A percentile compares a stretch with the other conserved stretches of the same genome.
Conservation (phyloP, 1,140 invertebrate genomes). For the Battus philenor region DNA sequence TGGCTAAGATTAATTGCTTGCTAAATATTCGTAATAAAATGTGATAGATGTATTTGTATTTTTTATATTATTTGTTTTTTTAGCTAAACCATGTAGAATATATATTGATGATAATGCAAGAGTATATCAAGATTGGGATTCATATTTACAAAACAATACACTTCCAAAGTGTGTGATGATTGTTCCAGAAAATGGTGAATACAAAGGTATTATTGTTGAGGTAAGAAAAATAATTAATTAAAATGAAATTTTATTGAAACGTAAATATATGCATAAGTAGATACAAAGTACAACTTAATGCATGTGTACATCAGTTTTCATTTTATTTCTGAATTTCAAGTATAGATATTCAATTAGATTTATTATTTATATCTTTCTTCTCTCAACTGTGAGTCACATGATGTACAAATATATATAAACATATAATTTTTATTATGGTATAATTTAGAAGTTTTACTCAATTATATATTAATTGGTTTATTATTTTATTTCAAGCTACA, state of each 20-base stretch:
- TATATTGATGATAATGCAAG: slow-evolving; percentile 62
- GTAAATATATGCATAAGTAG: neutral
- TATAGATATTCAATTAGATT: slow-evolving; percentile 2
- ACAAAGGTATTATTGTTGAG: slow-evolving; percentile 45
- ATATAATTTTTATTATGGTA: too few relatives aligned
- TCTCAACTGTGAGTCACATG: too few relatives aligned
- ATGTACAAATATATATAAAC: too few relatives aligned
- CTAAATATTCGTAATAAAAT: too few relatives aligned
- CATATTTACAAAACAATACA: slow-evolving; percentile 53
- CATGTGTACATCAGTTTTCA: neutral
- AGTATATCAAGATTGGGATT: slow-evolving; percentile 58
- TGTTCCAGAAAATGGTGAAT: slow-evolving; percentile 60
- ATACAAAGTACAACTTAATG: neutral
- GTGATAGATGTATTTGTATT: too few relatives aligned
- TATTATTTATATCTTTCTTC: too few relatives aligned
- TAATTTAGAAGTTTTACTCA: too few relatives aligned
- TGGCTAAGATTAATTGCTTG: too few relatives aligned
- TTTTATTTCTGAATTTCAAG: too few relatives aligned
- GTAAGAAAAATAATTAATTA: slow-evolving; percentile 21
- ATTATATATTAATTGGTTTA: too few relatives aligned
- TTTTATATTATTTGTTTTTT: slow-evolving; percentile 18
- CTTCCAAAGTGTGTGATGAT: slow-evolving; percentile 62
- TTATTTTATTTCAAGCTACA: too few relatives aligned
- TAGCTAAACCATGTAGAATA: slow-evolving; percentile 52
- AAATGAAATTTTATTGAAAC: too few relatives aligned